Percentiles rank a stretch among this genome's conserved stretches.
These are phyloP conservation scores for Xylota sylvarum DNA, from an alignment of 2,888 invertebrate species.

Conservation along the genomic window DNA sequence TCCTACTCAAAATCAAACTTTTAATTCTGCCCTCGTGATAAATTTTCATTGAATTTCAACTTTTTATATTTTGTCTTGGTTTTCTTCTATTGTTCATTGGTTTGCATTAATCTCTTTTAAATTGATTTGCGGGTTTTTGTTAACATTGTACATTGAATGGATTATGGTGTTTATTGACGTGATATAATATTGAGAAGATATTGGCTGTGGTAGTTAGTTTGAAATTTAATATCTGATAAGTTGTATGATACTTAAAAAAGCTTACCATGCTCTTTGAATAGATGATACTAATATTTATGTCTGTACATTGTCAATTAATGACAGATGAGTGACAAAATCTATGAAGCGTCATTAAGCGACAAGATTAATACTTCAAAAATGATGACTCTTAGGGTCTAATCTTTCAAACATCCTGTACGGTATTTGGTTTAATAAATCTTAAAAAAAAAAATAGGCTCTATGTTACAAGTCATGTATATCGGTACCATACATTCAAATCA, in stretches of 20 bases:
- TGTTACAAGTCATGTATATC: no score
- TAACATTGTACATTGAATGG: slow-evolving; percentile 44
- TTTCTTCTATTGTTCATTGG: slow-evolving; percentile 21
- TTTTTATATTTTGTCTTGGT: not conserved
- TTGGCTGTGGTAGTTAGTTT: not conserved
- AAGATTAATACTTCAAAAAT: not conserved
- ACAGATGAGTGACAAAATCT: not conserved
- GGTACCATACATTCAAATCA: no score
- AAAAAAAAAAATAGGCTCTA: no score
- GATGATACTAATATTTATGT: not conserved
- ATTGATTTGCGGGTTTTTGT: slow-evolving; percentile 59
- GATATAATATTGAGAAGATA: slow-evolving; percentile 6
- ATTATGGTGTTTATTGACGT: slow-evolving; percentile 35
- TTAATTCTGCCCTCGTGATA: slow-evolving; percentile 54
- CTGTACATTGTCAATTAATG: not conserved
- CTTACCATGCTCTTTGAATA: not conserved
- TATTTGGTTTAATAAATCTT: no score
- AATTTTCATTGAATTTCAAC: slow-evolving; percentile 31
- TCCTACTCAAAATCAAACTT: slow-evolving; percentile 64
- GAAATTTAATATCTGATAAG: not conserved
- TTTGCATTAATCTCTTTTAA: slow-evolving; percentile 68
- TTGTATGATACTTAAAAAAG: not conserved
- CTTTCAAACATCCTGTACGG: no score
- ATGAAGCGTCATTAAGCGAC: not conserved
- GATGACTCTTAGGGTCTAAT: no score